phyloP scores from a whole-genome alignment of 2,888 invertebrate genomes.

The Chouioia cunea region DNA sequence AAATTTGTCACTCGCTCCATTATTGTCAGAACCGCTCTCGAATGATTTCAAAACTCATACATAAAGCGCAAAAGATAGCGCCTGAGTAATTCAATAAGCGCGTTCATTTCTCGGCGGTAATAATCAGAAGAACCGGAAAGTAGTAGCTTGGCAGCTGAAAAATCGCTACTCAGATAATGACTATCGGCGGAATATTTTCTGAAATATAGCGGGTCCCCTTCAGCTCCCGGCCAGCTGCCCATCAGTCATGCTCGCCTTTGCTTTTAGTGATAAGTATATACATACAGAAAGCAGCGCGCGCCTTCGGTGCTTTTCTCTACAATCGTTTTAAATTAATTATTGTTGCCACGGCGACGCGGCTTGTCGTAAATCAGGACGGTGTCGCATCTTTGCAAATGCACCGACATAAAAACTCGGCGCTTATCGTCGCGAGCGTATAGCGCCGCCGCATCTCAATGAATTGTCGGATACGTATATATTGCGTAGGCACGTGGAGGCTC shows the following conservation, averaged over 20 bases:
- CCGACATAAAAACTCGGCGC: slow-evolving; percentile 51
- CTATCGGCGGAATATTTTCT: slow-evolving; percentile 35
- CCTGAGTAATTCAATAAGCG: slow-evolving; percentile 42
- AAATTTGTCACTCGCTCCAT: slow-evolving; percentile 9
- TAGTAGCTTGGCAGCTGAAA: slow-evolving; percentile 17
- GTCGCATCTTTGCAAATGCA: slow-evolving; percentile 46
- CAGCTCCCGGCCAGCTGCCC: slow-evolving; percentile 8
- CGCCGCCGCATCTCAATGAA: slow-evolving; percentile 5
- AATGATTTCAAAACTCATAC: slow-evolving; percentile 25
- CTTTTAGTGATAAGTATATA: slow-evolving; percentile 39
- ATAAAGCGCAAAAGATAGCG: slow-evolving; percentile 11
- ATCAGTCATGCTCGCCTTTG: slow-evolving; percentile 30
- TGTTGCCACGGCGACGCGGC: slow-evolving; percentile 43
- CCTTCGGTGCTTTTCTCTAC: slow-evolving; percentile 21
- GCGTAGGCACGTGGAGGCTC: slow-evolving; percentile 49
- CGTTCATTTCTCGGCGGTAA: slow-evolving; percentile 34
- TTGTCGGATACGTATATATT: slow-evolving; percentile 33
- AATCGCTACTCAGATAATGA: slow-evolving; percentile 27
- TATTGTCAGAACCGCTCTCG: not conserved
- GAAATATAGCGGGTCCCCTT: slow-evolving; percentile 5
- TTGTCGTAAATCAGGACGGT: slow-evolving; percentile 52
- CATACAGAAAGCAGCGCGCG: not conserved
- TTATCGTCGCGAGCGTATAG: slow-evolving; percentile 48
- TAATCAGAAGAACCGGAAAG: slow-evolving; percentile 4
- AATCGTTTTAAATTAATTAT: slow-evolving; percentile 54